These are phyloP conservation scores for Pundamilia nyererei DNA, from an alignment of 2,113 vertebrate genomes.

Conservation along the genomic window DNA sequence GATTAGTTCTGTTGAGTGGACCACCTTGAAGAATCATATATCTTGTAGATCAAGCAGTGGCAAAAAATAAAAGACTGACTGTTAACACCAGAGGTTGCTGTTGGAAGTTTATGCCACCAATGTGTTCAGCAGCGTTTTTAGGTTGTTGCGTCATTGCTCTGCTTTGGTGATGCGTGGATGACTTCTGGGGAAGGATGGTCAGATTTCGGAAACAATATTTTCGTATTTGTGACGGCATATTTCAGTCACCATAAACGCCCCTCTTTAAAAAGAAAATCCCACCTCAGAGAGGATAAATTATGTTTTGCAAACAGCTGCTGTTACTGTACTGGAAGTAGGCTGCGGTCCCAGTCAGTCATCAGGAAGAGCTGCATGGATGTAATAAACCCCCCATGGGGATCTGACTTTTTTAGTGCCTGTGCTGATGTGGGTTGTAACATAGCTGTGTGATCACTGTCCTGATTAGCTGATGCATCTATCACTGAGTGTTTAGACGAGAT, in stretches of 20 bases:
- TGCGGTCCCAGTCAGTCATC: background rate
- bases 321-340: background rate
- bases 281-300: background rate
- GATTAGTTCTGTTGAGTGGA: background rate
- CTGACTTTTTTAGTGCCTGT: background rate
- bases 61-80: background rate
- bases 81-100: background rate
- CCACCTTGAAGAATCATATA: background rate
- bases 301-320: background rate
- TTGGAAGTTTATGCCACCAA: background rate
- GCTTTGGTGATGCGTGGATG: background rate
- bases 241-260: background rate
- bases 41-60: background rate
- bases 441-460: conserved; percentile 33
- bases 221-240: background rate
- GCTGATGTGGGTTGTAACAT: conserved; percentile 3
- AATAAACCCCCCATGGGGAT: background rate
- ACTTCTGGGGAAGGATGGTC: background rate
- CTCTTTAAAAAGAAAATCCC: background rate
- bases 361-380: background rate
- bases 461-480: conserved; percentile 62
- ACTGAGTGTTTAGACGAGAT: conserved; percentile 54
- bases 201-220: background rate
- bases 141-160: background rate
- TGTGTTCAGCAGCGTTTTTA: background rate